These are phyloP conservation scores for Adelges cooleyi DNA, from an alignment of 1,140 invertebrate genomes.

Conservation along the genomic window DNA sequence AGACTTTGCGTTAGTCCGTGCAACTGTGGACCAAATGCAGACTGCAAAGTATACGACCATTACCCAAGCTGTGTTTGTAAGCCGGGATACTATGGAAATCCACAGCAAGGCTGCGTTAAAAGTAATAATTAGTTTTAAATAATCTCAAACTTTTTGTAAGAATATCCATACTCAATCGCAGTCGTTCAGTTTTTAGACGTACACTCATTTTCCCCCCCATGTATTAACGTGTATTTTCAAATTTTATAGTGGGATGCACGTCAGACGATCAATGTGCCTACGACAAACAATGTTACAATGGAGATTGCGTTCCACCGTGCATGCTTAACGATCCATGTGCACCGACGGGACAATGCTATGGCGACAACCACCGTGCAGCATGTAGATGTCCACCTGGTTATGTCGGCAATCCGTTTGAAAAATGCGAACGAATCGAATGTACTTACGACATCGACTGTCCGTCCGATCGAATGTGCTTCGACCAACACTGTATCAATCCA, in stretches of 20 bases:
- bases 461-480: constrained; percentile 53
- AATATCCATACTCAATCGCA: too few species aligned
- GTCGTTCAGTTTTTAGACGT: too few species aligned
- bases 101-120: constrained; percentile 64
- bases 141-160: too few species aligned
- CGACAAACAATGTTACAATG: constrained; percentile 68
- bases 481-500: constrained; percentile 60
- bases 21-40: constrained; percentile 67
- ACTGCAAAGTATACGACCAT: constrained; percentile 66
- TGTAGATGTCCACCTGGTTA: constrained; percentile 62
- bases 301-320: constrained; percentile 67
- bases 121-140: constrained; percentile 39
- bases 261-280: constrained; percentile 64
- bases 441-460: constrained; percentile 63
- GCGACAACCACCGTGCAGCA: constrained; percentile 57
- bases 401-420: constrained; percentile 61
- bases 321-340: constrained; percentile 64
- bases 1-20: constrained; percentile 66
- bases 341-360: constrained; percentile 68
- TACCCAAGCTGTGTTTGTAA: constrained; percentile 69
- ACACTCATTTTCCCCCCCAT: neutral
- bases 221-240: constrained; percentile 30
- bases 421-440: constrained; percentile 69
- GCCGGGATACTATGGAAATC: constrained; percentile 67
- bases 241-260: constrained; percentile 61